Evolutionary conservation across 2,888 invertebrate genomes (phyloP).

Genomic region (Brachylomia viminalis): DNA sequence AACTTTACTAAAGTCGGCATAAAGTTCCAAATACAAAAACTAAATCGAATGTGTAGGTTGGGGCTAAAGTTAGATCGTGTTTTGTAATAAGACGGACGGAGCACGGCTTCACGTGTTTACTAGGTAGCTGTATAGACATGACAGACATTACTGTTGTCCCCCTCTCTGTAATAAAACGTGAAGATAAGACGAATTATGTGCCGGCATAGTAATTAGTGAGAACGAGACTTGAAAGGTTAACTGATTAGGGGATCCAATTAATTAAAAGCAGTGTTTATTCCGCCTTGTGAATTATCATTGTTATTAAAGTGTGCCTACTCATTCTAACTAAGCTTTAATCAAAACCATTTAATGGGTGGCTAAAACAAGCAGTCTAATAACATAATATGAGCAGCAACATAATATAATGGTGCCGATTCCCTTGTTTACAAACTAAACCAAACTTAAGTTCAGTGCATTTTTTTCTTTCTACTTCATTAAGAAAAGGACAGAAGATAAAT

Average conservation of each 20-base stretch:
- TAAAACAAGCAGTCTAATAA: not conserved
- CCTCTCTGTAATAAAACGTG: conserved; percentile 23
- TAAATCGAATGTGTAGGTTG: no score
- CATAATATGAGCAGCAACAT: no score
- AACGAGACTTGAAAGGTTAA: conserved; percentile 12
- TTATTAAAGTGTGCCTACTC: not conserved
- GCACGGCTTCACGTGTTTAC: conserved; percentile 28
- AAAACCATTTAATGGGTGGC: not conserved
- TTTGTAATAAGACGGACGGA: no score
- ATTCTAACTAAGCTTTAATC: not conserved
- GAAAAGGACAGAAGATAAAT: no score
- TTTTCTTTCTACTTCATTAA: no score
- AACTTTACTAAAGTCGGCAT: no score
- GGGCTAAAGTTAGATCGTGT: no score
- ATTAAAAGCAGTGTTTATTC: conserved; percentile 11
- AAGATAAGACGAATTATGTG: conserved; percentile 21
- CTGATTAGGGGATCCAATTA: conserved; percentile 15
- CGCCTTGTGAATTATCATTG: not conserved
- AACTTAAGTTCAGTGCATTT: no score
- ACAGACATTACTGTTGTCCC: not conserved
- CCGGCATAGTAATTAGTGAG: conserved; percentile 5
- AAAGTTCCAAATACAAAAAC: no score
- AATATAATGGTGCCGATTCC: no score
- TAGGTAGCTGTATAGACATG: conserved; percentile 1
- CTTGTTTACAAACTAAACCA: no score